Percentiles rank a stretch among this genome's conserved stretches.
Conservation (phyloP, 2,797 vertebrate genomes). For the Onychomys arenicola region DNA sequence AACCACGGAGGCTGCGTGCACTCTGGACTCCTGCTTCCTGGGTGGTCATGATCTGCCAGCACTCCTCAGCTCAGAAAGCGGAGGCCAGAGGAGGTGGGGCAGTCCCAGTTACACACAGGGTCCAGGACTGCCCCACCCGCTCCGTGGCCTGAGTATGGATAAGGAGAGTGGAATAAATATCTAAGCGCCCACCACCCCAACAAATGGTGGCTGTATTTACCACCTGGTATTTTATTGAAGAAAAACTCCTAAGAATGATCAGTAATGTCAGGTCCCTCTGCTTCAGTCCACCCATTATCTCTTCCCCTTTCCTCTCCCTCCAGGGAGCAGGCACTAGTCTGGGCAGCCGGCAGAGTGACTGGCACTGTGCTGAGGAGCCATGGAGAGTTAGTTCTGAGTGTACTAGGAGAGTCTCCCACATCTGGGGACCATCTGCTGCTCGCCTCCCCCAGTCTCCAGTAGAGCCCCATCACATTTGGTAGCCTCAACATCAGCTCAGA, state of each 20-base stretch:
- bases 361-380: background rate
- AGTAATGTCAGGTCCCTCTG: too few relatives aligned
- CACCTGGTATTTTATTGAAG: conserved; percentile 28
- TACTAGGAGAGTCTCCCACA: background rate
- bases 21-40: too few relatives aligned
- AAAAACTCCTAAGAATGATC: background rate
- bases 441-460: background rate
- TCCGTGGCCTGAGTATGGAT: background rate
- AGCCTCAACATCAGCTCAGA: background rate
- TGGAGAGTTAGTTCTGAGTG: background rate
- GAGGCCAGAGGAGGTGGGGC: background rate
- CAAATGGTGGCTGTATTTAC: background rate
- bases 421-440: background rate
- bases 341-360: background rate
- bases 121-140: background rate
- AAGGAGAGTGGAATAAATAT: background rate
- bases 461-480: background rate
- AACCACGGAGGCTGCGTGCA: background rate
- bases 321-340: background rate
- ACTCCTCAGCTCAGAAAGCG: background rate
- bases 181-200: background rate
- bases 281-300: too few relatives aligned
- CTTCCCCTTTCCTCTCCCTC: background rate
- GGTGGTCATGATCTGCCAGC: background rate
- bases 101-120: background rate